A percentile compares a stretch with the other conserved stretches of the same genome.
Conservation (phyloP, 2,888 invertebrate genomes). For the Cynaeus angustus region DNA sequence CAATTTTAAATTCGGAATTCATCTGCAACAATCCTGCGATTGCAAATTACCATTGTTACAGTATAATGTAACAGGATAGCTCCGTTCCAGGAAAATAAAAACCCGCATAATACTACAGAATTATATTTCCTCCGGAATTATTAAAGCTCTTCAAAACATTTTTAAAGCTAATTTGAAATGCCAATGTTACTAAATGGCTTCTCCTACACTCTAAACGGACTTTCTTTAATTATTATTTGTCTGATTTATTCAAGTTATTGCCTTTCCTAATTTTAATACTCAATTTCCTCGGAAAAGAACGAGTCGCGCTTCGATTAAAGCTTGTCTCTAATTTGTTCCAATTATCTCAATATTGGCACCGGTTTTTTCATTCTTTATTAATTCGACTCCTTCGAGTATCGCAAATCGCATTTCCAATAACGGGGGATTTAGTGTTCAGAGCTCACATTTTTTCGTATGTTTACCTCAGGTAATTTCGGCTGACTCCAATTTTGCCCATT, state of each 20-base stretch:
- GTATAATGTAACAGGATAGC: constrained; percentile 60
- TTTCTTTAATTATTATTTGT: constrained; percentile 46
- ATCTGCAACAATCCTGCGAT: constrained; percentile 58
- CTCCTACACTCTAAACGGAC: constrained; percentile 34
- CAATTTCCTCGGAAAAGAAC: constrained; percentile 35
- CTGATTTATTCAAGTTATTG: constrained; percentile 41
- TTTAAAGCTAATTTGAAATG: constrained; percentile 58
- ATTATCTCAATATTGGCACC: constrained; percentile 39
- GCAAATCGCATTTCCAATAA: constrained; percentile 30
- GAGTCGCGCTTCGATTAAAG: constrained; percentile 33
- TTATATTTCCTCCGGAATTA: constrained; percentile 62
- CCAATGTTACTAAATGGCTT: constrained; percentile 55
- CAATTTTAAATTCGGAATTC: constrained; percentile 60
- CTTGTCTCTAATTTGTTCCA: constrained; percentile 38
- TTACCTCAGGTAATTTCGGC: constrained; percentile 22
- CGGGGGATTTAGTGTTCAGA: constrained; percentile 36
- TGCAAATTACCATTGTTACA: constrained; percentile 63
- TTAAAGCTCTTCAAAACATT: constrained; percentile 58
- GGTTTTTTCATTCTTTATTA: constrained; percentile 29
- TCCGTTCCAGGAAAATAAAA: constrained; percentile 57
- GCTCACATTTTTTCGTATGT: constrained; percentile 23
- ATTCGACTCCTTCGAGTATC: constrained; percentile 24
- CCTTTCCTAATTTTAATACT: constrained; percentile 37
- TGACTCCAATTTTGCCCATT: constrained; percentile 21
- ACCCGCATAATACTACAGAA: constrained; percentile 59